Conservation (phyloP, 2,888 invertebrate species). For the Scaeva pyrastri region DNA sequence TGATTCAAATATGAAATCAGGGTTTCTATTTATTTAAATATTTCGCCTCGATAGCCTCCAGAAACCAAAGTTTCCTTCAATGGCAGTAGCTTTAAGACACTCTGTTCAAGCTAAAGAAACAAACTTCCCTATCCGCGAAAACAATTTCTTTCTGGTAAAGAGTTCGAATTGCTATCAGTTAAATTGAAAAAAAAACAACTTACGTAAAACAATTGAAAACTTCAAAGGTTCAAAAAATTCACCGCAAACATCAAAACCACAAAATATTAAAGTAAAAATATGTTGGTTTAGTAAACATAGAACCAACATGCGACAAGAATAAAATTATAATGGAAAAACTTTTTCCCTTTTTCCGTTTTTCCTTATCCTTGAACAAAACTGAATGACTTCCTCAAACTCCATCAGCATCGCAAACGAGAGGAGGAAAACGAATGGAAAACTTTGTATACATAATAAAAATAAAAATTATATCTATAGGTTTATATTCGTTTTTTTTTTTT, state of each 20-base stretch:
- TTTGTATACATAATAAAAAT: slow-evolving; percentile 15
- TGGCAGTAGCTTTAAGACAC: no score
- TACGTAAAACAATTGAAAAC: neutral
- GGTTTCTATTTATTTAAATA: no score
- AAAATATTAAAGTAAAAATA: slow-evolving; percentile 17
- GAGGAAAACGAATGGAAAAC: slow-evolving; percentile 28
- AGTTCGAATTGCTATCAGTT: no score
- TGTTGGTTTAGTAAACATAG: neutral
- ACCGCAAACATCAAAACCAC: slow-evolving; percentile 7
- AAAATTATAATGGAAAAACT: slow-evolving; percentile 68
- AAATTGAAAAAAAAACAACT: neutral
- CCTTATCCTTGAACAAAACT: slow-evolving; percentile 45
- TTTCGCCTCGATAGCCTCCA: no score
- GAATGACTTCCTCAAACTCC: slow-evolving; percentile 53
- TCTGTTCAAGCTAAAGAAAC: no score
- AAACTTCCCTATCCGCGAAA: no score
- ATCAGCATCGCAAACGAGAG: slow-evolving; percentile 14
- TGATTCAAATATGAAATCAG: no score
- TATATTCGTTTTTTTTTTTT: neutral
- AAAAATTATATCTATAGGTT: neutral
- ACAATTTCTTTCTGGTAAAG: no score
- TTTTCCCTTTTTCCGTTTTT: slow-evolving; percentile 60
- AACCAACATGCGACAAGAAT: slow-evolving; percentile 38
- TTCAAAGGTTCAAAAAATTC: slow-evolving; percentile 9
- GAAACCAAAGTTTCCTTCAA: no score